Percentiles rank a stretch among this genome's conserved stretches.
Conservation (phyloP, 2,113 vertebrate genomes). For the Electrona antarctica region DNA sequence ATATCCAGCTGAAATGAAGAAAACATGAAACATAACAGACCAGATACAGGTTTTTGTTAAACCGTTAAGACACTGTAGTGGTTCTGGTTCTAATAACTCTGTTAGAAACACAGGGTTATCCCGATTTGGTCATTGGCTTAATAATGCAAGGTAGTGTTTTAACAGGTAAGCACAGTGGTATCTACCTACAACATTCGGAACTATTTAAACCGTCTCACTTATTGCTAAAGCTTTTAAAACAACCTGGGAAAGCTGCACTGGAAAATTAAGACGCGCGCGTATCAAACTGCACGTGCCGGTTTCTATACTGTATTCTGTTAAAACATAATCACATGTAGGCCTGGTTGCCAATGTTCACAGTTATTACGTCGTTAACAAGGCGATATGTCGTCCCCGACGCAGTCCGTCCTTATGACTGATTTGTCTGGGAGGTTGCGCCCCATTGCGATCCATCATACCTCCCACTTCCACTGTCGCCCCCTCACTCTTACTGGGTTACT, state of each 20-base stretch:
- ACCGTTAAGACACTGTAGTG: conserved; percentile 3
- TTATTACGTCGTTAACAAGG: too few species aligned
- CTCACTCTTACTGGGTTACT: conserved; percentile 34
- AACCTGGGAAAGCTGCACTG: too few species aligned
- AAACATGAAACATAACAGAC: too few species aligned
- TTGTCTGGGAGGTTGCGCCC: background rate
- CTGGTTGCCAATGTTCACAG: too few species aligned
- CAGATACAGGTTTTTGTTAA: background rate
- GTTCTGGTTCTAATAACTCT: background rate
- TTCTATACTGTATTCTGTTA: background rate
- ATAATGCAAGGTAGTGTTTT: background rate
- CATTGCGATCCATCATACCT: background rate
- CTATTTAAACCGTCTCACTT: background rate
- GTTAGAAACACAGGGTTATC: background rate
- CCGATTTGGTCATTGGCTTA: conserved; percentile 39
- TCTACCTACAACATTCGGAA: background rate
- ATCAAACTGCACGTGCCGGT: background rate
- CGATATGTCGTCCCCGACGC: too few species aligned
- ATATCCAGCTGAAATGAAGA: too few species aligned
- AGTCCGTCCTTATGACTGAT: background rate
- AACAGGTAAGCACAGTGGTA: background rate
- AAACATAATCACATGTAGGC: conserved; percentile 12
- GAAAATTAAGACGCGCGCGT: background rate
- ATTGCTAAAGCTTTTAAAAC: background rate
- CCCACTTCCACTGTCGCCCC: conserved; percentile 11